phyloP scores from a whole-genome alignment of 1,140 invertebrate genomes.

The Heterodera schachtii region DNA sequence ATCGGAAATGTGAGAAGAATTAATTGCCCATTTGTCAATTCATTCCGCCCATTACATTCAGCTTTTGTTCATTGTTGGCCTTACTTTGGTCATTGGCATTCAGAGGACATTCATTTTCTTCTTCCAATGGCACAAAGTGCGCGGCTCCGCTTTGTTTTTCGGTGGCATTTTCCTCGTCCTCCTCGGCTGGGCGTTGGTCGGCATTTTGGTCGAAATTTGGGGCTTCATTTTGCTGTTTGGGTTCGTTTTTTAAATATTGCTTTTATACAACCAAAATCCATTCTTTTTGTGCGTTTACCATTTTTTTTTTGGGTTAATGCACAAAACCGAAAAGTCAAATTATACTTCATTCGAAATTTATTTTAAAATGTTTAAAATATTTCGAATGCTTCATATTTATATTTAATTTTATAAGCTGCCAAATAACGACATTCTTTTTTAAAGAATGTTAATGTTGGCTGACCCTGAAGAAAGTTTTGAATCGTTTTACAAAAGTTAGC shows the following conservation, averaged over 20 bases:
- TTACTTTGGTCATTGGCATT: slow-evolving; percentile 92
- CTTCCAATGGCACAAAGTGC: slow-evolving; percentile 94
- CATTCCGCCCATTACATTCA: slow-evolving; percentile 67
- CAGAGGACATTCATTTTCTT: slow-evolving; percentile 95
- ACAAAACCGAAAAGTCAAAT: no score
- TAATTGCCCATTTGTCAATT: slow-evolving; percentile 23
- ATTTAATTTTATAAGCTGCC: no score
- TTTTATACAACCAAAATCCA: no score
- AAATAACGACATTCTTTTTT: no score
- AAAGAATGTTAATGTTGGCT: no score
- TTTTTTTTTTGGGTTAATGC: no score
- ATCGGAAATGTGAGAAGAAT: slow-evolving; percentile 88
- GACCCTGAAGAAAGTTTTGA: no score
- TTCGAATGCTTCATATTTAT: no score
- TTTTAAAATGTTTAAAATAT: slow-evolving; percentile 42
- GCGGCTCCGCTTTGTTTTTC: slow-evolving; percentile 87
- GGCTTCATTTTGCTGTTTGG: slow-evolving; percentile 74
- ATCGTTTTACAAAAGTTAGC: no score
- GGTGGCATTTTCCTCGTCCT: slow-evolving; percentile 90
- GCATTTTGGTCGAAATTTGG: slow-evolving; percentile 90
- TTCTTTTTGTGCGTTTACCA: no score
- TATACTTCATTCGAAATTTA: not conserved
- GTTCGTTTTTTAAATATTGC: slow-evolving; percentile 57
- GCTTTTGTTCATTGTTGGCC: slow-evolving; percentile 90
- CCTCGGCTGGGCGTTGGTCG: slow-evolving; percentile 91